phyloP scores from a whole-genome alignment of 2,888 invertebrate genomes.

The Bombylius discolor region DNA sequence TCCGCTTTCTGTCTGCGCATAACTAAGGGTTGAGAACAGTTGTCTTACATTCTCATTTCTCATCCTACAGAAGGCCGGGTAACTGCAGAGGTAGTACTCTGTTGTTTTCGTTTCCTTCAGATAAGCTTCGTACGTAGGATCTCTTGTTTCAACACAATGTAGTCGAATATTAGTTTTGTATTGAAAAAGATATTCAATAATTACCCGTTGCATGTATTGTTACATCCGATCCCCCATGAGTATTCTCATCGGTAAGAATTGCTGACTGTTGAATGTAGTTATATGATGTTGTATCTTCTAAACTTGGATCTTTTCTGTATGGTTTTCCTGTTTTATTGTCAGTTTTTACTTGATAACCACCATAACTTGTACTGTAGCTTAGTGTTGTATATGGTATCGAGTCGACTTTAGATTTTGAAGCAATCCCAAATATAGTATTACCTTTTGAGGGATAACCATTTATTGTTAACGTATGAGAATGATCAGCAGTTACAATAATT shows the following conservation, averaged over 20 bases:
- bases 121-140: no score
- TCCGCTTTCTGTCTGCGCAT: no score
- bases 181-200: no score
- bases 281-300: constrained; percentile 46
- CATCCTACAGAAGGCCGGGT: no score
- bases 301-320: constrained; percentile 47
- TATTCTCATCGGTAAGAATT: constrained; percentile 56
- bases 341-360: constrained; percentile 44
- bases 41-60: no score
- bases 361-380: constrained; percentile 64
- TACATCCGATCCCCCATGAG: constrained; percentile 78
- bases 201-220: constrained; percentile 66
- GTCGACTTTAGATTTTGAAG: constrained; percentile 47
- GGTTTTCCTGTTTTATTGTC: constrained; percentile 27
- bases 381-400: constrained; percentile 61
- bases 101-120: no score
- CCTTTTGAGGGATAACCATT: constrained; percentile 64
- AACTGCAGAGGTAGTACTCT: no score
- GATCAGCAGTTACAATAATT: constrained; percentile 74
- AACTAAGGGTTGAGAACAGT: no score
- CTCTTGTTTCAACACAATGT: no score
- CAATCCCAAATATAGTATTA: constrained; percentile 55
- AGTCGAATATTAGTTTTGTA: no score
- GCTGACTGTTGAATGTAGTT: constrained; percentile 61
- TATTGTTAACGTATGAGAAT: constrained; percentile 64